A percentile compares a stretch with the other conserved stretches of the same genome.
Conservation (phyloP, 2,888 invertebrate species). For the Coremacera marginata region DNA sequence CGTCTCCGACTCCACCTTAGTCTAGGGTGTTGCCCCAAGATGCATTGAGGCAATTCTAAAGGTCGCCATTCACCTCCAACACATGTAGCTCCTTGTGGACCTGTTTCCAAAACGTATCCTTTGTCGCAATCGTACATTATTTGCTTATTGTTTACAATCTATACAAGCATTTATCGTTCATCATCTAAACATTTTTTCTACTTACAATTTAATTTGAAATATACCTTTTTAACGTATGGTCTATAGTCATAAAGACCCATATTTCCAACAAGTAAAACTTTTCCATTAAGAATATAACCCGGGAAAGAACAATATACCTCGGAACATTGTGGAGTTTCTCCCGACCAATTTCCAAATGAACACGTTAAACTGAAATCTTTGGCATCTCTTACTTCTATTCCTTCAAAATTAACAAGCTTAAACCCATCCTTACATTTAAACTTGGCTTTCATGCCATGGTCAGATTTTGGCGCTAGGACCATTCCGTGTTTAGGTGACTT, state of each 20-base stretch:
- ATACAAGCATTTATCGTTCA: conserved; percentile 47
- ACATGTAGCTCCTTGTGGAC: conserved; percentile 94
- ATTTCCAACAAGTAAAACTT: conserved; percentile 91
- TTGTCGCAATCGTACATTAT: conserved; percentile 96
- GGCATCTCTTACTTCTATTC: conserved; percentile 68
- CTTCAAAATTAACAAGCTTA: conserved; percentile 78
- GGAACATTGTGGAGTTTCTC: conserved; percentile 87
- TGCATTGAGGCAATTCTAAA: conserved; percentile 84
- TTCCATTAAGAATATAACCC: conserved; percentile 88
- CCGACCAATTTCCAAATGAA: conserved; percentile 95
- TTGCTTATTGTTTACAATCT: conserved; percentile 89
- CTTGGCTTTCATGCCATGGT: conserved; percentile 94
- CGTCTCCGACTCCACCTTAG: conserved; percentile 81
- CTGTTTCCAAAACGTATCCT: conserved; percentile 87
- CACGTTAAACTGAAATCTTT: conserved; percentile 84
- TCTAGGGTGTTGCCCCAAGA: conserved; percentile 88
- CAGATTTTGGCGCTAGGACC: conserved; percentile 97
- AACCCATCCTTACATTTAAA: conserved; percentile 96
- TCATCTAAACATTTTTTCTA: not conserved
- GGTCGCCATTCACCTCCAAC: conserved; percentile 96
- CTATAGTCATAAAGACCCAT: conserved; percentile 97
- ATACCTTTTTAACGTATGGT: conserved; percentile 89
- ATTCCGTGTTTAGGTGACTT: conserved; percentile 91
- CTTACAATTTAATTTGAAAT: not conserved
- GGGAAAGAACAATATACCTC: conserved; percentile 95